phyloP scores from a whole-genome alignment of 2,888 invertebrate species.

The Leptopterna dolabrata region DNA sequence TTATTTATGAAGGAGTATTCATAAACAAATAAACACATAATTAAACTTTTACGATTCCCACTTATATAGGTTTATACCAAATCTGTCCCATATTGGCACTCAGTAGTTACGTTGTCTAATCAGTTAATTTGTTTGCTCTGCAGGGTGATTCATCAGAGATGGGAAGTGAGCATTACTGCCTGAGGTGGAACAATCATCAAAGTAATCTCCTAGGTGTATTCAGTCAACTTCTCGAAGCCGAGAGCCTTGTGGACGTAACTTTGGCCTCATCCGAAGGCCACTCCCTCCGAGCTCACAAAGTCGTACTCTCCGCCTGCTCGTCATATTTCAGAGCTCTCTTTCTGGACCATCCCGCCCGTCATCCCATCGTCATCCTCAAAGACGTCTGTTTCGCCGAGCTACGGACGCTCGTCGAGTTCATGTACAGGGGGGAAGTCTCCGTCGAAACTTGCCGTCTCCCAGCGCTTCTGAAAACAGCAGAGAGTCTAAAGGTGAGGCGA shows the following conservation, averaged over 20 bases:
- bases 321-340: conserved; percentile 94
- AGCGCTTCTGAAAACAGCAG: conserved; percentile 90
- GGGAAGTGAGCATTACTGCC: conserved; percentile 98
- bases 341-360: conserved; percentile 91
- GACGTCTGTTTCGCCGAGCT: conserved; percentile 93
- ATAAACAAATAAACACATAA: too few relatives aligned
- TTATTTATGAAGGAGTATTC: too few relatives aligned
- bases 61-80: too few relatives aligned
- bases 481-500: conserved; percentile 82
- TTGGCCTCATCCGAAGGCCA: conserved; percentile 96
- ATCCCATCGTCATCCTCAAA: conserved; percentile 93
- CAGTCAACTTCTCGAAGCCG: conserved; percentile 95
- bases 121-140: background rate
- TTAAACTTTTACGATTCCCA: too few relatives aligned
- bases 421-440: conserved; percentile 96
- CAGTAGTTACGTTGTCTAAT: background rate
- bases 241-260: conserved; percentile 95
- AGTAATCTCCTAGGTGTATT: conserved; percentile 97
- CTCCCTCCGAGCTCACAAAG: conserved; percentile 94
- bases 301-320: conserved; percentile 94
- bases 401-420: conserved; percentile 93
- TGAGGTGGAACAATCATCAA: conserved; percentile 99
- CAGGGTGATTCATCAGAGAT: conserved; percentile 74
- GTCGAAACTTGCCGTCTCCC: conserved; percentile 93
- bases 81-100: background rate